Base-by-base conservation (phyloP, 2,113 vertebrate species). In the Cnemophilus loriae region DNA sequence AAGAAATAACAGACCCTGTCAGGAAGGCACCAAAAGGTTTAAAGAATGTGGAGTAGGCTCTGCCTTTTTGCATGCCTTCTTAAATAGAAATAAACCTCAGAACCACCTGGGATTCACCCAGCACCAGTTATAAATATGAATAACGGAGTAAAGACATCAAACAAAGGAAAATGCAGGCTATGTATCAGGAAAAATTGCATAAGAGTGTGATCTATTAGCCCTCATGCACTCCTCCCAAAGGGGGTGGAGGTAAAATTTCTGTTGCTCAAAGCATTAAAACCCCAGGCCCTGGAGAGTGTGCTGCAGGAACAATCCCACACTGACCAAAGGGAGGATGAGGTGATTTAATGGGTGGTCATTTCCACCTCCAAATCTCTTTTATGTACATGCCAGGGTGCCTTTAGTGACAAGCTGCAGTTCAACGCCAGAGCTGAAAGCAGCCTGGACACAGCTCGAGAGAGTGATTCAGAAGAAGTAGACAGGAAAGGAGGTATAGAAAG, bases 401-500 rank as follows among this genome's bases (percentile, higher is more conserved):
- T 91, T 73, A 86, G 84, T 83, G 95, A 87, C 93, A 95, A 94
- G 78, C 47, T 81, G 47, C 75, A 81, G 68, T 69, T 90, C 39
- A 84, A 63, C 0, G 52, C 95, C 82, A 85, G 92, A 90, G 82
- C 82, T 74, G 84, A 93, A 91, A 80, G 75, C 59, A 91, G 67
- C 63, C 95, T 96, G 93, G 92, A 89, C 49, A 71, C 39, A 49
- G 47, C 71, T 90, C 0, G 52, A 63, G 44, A 61, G 76, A 73
- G 65, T 88, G 85, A 92, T 95, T 94, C 95, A 96, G 90, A 91
- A 76, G 65, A 52, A 85, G 47, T 9, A 94, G 88, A 90, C 92
- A 78, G 90, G 92, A 96, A 95, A 93, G 76, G 86, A 96, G 93
- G 94, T 93, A 95, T 93, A 94, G 90, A 95, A 94, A 95, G 89